Conservation (phyloP, 2,113 vertebrate species). For the Odontesthes bonariensis region DNA sequence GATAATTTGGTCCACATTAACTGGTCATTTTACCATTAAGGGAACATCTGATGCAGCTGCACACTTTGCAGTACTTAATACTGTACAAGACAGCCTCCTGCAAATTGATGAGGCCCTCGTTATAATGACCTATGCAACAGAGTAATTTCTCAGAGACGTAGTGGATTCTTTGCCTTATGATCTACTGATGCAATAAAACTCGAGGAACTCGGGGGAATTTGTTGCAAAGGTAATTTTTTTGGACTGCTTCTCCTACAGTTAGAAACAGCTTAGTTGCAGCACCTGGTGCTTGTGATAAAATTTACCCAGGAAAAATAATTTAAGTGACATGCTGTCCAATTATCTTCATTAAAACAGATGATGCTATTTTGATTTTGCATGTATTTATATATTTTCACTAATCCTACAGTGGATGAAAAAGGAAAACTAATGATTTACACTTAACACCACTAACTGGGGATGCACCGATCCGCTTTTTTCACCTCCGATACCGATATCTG, state of each 20-base stretch:
- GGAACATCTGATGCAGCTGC: constrained; percentile 29
- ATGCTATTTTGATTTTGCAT: constrained; percentile 4
- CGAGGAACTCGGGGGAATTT: constrained; percentile 12
- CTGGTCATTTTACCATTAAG: constrained; percentile 48
- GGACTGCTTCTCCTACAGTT: background rate
- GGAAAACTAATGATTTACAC: too few species aligned
- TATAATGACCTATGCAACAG: constrained; percentile 32
- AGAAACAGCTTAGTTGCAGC: constrained; percentile 21
- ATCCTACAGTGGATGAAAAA: background rate
- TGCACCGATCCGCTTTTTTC: too few species aligned
- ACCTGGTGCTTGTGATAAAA: constrained; percentile 15
- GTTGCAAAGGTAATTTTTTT: constrained; percentile 35
- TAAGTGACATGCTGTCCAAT: constrained; percentile 20
- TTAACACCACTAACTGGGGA: too few species aligned
- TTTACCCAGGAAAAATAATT: background rate
- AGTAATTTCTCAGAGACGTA: constrained; percentile 26
- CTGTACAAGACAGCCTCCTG: background rate
- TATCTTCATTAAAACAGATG: constrained; percentile 26
- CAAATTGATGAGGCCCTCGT: constrained; percentile 7
- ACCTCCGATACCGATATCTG: too few species aligned
- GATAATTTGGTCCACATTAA: constrained; percentile 56
- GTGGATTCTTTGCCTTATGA: constrained; percentile 17
- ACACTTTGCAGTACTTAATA: background rate
- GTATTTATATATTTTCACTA: background rate
- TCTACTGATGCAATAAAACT: constrained; percentile 25